A percentile compares a stretch with the other conserved stretches of the same genome.
These are phyloP conservation scores for Pseudolycoriella hygida DNA, from an alignment of 2,888 invertebrate genomes.

Conservation along the genomic window DNA sequence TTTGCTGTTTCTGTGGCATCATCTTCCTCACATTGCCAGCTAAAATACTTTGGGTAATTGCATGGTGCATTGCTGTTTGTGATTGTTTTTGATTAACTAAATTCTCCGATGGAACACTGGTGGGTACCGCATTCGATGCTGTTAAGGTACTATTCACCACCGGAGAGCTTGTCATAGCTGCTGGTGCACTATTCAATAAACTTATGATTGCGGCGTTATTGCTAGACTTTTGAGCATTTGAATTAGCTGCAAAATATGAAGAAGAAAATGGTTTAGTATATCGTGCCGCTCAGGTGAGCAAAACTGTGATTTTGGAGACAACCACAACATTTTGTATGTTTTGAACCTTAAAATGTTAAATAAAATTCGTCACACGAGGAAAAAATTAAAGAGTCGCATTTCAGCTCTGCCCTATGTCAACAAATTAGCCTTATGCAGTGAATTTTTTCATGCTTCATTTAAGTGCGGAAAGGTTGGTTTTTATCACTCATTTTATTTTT, in stretches of 20 bases:
- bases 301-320: no score
- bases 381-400: no score
- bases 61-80: slow-evolving; percentile 10
- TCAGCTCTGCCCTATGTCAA: no score
- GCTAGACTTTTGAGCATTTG: slow-evolving; percentile 3
- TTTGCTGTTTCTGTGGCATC: background rate
- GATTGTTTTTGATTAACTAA: background rate
- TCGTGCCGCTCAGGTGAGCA: no score
- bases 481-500: no score
- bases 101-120: background rate
- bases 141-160: slow-evolving; percentile 30
- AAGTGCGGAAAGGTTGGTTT: no score
- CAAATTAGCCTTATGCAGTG: no score
- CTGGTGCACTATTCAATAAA: slow-evolving; percentile 58
- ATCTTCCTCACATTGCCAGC: background rate
- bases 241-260: slow-evolving; percentile 3
- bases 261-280: slow-evolving; percentile 1
- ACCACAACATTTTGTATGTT: no score
- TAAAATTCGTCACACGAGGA: no score
- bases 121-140: background rate
- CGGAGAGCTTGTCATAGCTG: slow-evolving; percentile 47
- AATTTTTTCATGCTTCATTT: no score
- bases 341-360: no score
- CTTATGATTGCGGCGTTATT: slow-evolving; percentile 57
- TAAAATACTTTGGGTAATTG: slow-evolving; percentile 1